Evolutionary conservation across 2,113 vertebrate genomes (phyloP), one percentile per base, ranked within the genome.

Genomic region (Psettodes erumei): DNA sequence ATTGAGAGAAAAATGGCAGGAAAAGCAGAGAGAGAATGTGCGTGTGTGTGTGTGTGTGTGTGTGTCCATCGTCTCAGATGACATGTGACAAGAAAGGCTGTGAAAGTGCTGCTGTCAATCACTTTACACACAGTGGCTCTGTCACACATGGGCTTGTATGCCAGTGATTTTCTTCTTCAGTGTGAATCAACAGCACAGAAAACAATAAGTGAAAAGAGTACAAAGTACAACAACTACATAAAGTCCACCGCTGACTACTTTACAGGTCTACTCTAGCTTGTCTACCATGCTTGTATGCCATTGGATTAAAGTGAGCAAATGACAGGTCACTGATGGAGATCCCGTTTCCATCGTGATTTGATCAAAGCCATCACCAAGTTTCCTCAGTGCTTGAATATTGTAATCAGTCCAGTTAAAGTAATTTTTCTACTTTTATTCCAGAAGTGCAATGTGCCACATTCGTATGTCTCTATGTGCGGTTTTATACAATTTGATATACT

Each of bases 61-160:
- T 35, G 0, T 4, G 2, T 58, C 73, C 53, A 53, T 81, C 71
- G 60, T 61, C 51, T 75, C 23, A 50, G 40, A 74, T 50, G 59
- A 75, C 55, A 54, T 62, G 66, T 84, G 88, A 82, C 40, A 16
- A 53, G 84, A 79, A 71, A 71, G 74, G 73, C 77, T 84, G 76
- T 85, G 86, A 90, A 83, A 79, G 80, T 69, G 62, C 15, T 1
- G 21, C 73, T 54, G 76, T 90, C 84, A 84, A 21, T 90, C 81
- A 85, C 33, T 15, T 62, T 40, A 18, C 38, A 70, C 54, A 33
- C 25, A 42, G 61, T 47, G 27, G 65, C 40, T 77, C 69, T 47
- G 53, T 48, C 51, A 42, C 53, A 64, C 21, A 43, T 35, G 40
- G 25, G 64, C 27, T 37, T 32, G n/a, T 27, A 25, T 33, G 9